Conservation (phyloP, 1,140 invertebrate genomes). For the Fopius arisanus region DNA sequence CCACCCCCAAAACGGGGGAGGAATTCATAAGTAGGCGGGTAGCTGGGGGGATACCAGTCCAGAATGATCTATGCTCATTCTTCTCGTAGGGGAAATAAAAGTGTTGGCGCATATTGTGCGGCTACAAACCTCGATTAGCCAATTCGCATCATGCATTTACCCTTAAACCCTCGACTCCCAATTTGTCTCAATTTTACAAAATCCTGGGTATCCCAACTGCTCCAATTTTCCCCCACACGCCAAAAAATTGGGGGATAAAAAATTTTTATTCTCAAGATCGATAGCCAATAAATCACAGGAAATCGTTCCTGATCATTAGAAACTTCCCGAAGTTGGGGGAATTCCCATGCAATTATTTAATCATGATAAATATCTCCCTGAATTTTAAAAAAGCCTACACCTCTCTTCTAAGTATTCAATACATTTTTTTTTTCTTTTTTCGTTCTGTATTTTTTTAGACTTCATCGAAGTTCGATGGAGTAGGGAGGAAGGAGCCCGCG, state of each 20-base stretch:
- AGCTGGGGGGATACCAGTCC: neutral
- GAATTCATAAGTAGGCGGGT: slow-evolving; percentile 25
- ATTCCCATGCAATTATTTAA: slow-evolving; percentile 27
- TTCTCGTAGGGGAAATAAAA: neutral
- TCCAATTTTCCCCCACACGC: neutral
- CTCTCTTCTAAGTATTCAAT: neutral
- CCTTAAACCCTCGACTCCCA: neutral
- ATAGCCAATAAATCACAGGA: slow-evolving; percentile 4
- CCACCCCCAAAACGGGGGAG: slow-evolving; percentile 4
- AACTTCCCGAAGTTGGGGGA: slow-evolving; percentile 1
- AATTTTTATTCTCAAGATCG: neutral
- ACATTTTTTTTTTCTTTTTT: neutral
- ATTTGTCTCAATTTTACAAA: slow-evolving; percentile 18
- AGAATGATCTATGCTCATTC: slow-evolving; percentile 9
- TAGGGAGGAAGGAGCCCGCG: neutral
- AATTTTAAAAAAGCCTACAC: slow-evolving; percentile 19
- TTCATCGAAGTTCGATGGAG: neutral
- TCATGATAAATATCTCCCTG: slow-evolving; percentile 21
- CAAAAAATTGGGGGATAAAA: neutral
- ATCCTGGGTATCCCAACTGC: neutral
- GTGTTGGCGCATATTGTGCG: slow-evolving; percentile 4
- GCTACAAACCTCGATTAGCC: slow-evolving; percentile 1
- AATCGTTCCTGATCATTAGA: slow-evolving; percentile 11
- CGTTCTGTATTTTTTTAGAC: neutral
- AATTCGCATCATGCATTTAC: slow-evolving; percentile 6